Percentiles rank a stretch among this genome's conserved stretches.
These are phyloP conservation scores for Neofelis nebulosa DNA, from an alignment of 2,113 vertebrate genomes.

Conservation along the genomic window DNA sequence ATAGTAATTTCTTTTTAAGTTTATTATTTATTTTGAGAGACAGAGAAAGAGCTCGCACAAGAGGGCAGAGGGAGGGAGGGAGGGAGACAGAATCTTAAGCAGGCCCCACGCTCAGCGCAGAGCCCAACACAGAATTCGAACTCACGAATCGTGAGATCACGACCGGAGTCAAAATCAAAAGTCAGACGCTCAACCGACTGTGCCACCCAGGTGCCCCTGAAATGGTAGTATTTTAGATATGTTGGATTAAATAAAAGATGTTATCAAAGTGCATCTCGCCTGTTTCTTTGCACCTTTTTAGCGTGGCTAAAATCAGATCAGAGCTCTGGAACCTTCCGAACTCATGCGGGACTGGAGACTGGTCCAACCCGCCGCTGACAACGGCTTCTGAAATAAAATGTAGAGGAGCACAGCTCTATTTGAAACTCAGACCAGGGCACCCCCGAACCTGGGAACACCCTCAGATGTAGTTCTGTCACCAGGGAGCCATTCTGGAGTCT, in stretches of 20 bases:
- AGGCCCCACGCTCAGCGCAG: no score
- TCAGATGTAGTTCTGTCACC: neutral
- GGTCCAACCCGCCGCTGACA: neutral
- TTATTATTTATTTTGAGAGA: no score
- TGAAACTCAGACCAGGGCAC: neutral
- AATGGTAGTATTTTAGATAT: neutral
- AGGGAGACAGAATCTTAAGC: no score
- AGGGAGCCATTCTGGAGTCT: neutral
- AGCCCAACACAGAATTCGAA: no score
- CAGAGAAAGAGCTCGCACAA: no score
- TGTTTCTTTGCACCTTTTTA: neutral
- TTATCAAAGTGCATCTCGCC: neutral
- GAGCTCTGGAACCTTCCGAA: neutral
- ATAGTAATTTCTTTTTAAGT: neutral
- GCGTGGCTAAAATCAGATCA: neutral
- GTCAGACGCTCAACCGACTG: no score
- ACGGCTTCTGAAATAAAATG: neutral
- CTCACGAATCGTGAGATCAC: no score
- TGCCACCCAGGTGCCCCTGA: neutral
- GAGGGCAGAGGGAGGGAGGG: no score
- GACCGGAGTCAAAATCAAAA: no score
- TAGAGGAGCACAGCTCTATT: neutral
- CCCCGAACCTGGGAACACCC: neutral
- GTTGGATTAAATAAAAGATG: neutral
- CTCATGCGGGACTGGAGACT: neutral